Conservation (phyloP, 1,140 invertebrate species). For the Drosophila kurseongensis region DNA sequence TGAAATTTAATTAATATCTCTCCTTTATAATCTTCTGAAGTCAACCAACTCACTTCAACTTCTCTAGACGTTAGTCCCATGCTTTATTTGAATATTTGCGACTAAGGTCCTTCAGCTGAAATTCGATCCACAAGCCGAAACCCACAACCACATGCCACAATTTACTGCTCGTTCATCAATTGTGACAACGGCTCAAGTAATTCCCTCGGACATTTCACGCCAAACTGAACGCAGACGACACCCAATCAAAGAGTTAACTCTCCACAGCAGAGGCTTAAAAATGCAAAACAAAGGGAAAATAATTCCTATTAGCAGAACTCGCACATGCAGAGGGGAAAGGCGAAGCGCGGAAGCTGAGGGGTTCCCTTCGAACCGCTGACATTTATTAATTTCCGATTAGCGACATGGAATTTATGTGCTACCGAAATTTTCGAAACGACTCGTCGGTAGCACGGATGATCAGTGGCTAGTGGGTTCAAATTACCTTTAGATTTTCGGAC, state of each 20-base stretch:
- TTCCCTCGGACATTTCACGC: conserved; percentile 76
- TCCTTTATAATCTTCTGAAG: neutral
- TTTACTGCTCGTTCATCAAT: conserved; percentile 75
- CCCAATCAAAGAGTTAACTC: conserved; percentile 68
- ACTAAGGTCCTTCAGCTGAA: conserved; percentile 35
- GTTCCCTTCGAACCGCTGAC: conserved; percentile 53
- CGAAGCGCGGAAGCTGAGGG: conserved; percentile 39
- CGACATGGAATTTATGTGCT: conserved; percentile 74
- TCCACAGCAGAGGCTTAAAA: conserved; percentile 6
- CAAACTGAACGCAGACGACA: conserved; percentile 79
- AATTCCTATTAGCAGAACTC: conserved; percentile 49
- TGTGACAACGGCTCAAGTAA: conserved; percentile 77
- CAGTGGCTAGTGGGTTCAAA: conserved; percentile 25
- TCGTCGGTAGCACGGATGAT: conserved; percentile 10
- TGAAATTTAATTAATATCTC: neutral
- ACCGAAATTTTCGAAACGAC: conserved; percentile 51
- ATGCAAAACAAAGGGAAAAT: conserved; percentile 41
- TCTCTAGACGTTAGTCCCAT: neutral
- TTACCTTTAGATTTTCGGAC: conserved; percentile 41
- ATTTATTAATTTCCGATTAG: conserved; percentile 78
- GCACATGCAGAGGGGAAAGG: conserved; percentile 23
- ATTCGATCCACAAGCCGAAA: conserved; percentile 51
- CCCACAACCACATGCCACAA: conserved; percentile 66
- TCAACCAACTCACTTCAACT: neutral
- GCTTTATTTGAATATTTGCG: conserved; percentile 10